phyloP scores from a whole-genome alignment of 1,140 invertebrate genomes.

The Papilio helenus region DNA sequence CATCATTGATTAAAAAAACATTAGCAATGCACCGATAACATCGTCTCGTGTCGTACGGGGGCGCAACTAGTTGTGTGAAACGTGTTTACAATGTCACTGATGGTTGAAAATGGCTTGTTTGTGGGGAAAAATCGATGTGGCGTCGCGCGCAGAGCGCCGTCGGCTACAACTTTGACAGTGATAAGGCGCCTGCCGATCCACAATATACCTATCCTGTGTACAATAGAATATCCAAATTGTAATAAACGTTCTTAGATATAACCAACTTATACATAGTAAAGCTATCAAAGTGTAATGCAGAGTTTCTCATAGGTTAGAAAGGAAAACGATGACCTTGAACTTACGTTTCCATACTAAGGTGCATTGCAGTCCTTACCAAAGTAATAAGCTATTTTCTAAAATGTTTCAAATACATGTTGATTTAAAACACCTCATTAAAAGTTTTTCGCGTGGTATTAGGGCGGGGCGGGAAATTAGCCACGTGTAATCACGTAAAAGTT shows the following conservation, averaged over 20 bases:
- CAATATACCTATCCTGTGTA: slow-evolving; percentile 45
- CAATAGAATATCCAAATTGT: slow-evolving; percentile 39
- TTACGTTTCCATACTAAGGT: not conserved
- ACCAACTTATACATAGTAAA: not conserved
- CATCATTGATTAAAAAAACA: slow-evolving; percentile 68
- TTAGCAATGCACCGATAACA: slow-evolving; percentile 52
- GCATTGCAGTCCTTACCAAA: not conserved
- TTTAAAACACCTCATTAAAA: not conserved
- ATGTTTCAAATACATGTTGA: not conserved
- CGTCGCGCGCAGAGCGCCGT: slow-evolving; percentile 73
- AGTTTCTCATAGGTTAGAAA: not conserved
- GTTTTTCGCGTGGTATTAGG: not conserved
- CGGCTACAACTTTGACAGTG: slow-evolving; percentile 61
- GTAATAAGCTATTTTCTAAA: not conserved
- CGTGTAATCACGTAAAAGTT: not conserved
- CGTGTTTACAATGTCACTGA: slow-evolving; percentile 76
- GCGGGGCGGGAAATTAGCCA: slow-evolving; percentile 1
- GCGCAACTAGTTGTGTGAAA: slow-evolving; percentile 49
- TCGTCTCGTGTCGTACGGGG: slow-evolving; percentile 51
- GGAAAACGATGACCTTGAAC: not conserved
- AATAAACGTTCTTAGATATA: slow-evolving; percentile 5
- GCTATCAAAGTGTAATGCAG: not conserved
- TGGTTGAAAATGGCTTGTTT: slow-evolving; percentile 75
- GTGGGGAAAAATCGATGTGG: slow-evolving; percentile 78
- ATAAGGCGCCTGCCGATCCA: slow-evolving; percentile 57